Conservation (phyloP, 2,888 invertebrate species). For the Ecdyonurus torrentis region DNA sequence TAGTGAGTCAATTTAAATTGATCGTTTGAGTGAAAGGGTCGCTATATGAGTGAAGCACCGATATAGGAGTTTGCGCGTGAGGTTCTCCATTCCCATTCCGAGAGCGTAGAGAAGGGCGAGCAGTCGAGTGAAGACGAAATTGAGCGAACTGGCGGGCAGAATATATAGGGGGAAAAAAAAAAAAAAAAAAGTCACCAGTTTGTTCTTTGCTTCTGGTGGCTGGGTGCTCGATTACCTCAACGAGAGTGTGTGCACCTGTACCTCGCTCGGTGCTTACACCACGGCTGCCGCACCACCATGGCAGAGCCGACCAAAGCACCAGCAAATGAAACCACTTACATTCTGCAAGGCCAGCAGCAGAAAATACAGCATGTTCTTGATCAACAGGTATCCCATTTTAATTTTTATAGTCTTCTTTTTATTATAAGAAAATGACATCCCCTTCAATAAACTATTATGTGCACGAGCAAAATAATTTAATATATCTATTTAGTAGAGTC, state of each 20-base stretch:
- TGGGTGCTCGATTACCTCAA: not conserved
- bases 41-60: no score
- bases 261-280: not conserved
- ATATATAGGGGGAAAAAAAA: not conserved
- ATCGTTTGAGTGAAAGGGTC: not conserved
- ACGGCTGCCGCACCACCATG: not conserved
- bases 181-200: not conserved
- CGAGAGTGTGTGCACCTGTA: not conserved
- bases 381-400: not conserved
- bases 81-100: no score
- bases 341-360: not conserved
- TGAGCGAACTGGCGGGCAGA: not conserved
- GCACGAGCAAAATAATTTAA: no score
- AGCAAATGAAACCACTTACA: not conserved
- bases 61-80: not conserved
- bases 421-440: no score
- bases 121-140: no score
- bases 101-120: no score
- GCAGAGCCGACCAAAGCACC: not conserved
- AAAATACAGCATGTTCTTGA: not conserved
- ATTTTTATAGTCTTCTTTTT: no score
- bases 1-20: no score
- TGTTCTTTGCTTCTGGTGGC: not conserved
- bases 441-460: no score
- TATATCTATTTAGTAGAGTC: no score